phyloP scores from a whole-genome alignment of 2,797 vertebrate species.

The Distichodus sexfasciatus region DNA sequence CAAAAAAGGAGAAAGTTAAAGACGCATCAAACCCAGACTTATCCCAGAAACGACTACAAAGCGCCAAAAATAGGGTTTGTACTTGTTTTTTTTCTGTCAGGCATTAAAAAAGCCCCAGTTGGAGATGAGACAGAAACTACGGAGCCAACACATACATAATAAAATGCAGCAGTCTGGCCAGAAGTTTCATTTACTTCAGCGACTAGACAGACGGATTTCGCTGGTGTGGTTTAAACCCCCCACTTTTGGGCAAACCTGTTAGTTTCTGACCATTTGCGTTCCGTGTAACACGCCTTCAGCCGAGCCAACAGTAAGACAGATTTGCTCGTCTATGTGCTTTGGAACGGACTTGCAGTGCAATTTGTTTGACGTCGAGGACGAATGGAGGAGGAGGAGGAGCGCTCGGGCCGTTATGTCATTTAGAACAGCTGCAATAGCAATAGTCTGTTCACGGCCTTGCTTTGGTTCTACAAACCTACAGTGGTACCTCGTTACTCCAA shows the following conservation, averaged over 20 bases:
- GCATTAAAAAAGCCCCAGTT: slow-evolving; percentile 27
- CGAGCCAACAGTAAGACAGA: slow-evolving; percentile 19
- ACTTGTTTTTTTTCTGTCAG: slow-evolving; percentile 15
- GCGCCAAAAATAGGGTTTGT: slow-evolving; percentile 30
- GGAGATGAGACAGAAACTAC: slow-evolving; percentile 31
- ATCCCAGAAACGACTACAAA: slow-evolving; percentile 27
- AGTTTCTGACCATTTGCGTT: neutral
- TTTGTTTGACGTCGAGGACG: slow-evolving; percentile 28
- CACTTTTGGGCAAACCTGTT: slow-evolving; percentile 12
- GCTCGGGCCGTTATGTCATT: too few species aligned
- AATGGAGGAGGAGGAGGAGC: too few species aligned
- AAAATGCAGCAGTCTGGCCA: slow-evolving; percentile 34
- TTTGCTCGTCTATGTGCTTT: slow-evolving; percentile 39
- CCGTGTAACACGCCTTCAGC: neutral
- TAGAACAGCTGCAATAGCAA: too few species aligned
- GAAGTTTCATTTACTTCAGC: slow-evolving; percentile 21
- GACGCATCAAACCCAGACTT: too few species aligned
- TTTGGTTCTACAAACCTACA: too few species aligned
- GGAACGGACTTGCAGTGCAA: slow-evolving; percentile 9
- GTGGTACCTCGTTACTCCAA: too few species aligned
- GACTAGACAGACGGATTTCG: slow-evolving; percentile 21
- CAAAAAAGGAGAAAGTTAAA: too few species aligned
- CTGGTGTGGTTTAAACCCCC: slow-evolving; percentile 26
- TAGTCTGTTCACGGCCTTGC: too few species aligned
- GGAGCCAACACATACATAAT: slow-evolving; percentile 37